Evolutionary conservation across 2,888 invertebrate genomes (phyloP), one percentile per base, ranked within the genome.

Genomic region (Leptopilina myrica): DNA sequence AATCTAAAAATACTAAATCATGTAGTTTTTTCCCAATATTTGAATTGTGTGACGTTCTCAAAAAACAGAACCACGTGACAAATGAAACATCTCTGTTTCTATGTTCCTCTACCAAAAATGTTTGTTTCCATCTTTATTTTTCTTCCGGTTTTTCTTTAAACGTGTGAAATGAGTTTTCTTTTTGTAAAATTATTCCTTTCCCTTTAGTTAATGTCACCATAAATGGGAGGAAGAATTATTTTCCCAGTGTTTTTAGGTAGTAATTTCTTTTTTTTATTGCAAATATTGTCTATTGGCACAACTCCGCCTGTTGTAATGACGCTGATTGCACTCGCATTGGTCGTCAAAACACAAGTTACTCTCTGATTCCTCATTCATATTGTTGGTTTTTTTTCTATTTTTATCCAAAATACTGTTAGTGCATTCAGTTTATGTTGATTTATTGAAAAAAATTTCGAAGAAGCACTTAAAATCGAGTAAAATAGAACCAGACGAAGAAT

Each of bases 261-360:
- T 11, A 64, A 26, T 64, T 26, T 64, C 64, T 64, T 64, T 64
- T 20, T 64, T 64, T 15, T 26, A 49, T 69, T 69, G 56, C 20
- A 26, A 26, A 69, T 33, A 53, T 49, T 59, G n/a, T n/a, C 15
- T 7, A 49, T 6, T 33, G n/a, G n/a, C 2, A 14, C 33, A 40
- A 56, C 14, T 56, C 33, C 12, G 53, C 2, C 56, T 73, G 59
- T 59, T 26, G 69, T 26, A 53, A 69, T 49, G n/a, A 69, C 33
- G 69, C 15, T 33, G 56, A 56, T 73, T 73, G 53, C 69, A 73
- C 53, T 56, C 26, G 73, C 56, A 73, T 73, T 73, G 56, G 56
- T 59, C 26, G 15, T 56, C 5, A 40, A 56, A 73, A 73, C 40
- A 53, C 56, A 56, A 33, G 33, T n/a, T 40, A 73, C 56, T 15